Evolutionary conservation across 2,113 vertebrate species (phyloP), one percentile per base, ranked within the genome.

Genomic region (Paralichthys olivaceus): DNA sequence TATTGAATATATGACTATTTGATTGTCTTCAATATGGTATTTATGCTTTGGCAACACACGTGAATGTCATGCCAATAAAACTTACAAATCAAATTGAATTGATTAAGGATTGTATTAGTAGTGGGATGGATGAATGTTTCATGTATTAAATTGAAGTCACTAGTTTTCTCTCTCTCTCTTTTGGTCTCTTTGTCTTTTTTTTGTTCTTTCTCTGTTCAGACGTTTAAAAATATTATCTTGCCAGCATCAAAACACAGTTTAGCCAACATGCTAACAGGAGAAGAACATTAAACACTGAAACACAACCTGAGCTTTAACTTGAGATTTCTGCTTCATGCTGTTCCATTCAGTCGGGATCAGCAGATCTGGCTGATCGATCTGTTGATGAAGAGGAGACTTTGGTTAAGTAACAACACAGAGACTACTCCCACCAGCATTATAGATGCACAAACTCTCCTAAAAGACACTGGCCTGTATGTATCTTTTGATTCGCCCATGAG

Each of bases 361-460:
- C 86, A 97, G 93, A 37, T 97, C 95, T 29, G 97, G 97, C 85
- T 96, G 95, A 85, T 97, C 96, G 88, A 98, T 97, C 97, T 98
- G 91, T 84, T 83, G 81, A 90, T 79, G 81, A 57, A 69, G 55
- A 75, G 11, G 20, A 85, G 8, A 67, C 13, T 29, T 23, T 26
- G 71, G 37, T 68, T 70, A 65, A 68, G 55, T 22, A 68, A 66
- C 40, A 13, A 49, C 14, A 49, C 47, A 49, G 19, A 49, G 32
- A 34, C 12, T 3, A 23, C 22, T 83, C 70, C 34, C 5, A 43
- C 14, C 4, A 56, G 43, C 49, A 22, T 20, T 20, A 22, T 7
- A 34, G 17, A 74, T 26, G 54, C n/a, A 51, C 22, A 19, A 58
- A 77, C 54, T 1, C 12, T 55, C 6, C 28, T 29, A 54, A 26